Percentiles rank a stretch among this genome's conserved stretches.
phyloP scores from a whole-genome alignment of 64 coral and sea anemone species.

The Platygyra sinensis region DNA sequence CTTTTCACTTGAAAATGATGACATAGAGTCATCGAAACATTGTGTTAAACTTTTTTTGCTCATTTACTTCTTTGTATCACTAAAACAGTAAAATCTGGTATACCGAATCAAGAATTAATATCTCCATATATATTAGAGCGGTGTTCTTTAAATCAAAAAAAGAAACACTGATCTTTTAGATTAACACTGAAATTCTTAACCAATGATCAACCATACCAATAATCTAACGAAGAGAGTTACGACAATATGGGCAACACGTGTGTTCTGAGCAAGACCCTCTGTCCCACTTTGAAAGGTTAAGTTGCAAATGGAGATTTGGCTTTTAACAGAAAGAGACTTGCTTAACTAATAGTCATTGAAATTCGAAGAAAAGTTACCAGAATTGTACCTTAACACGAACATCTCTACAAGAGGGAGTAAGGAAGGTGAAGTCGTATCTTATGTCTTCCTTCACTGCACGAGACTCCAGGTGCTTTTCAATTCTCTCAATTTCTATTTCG shows the following conservation, averaged over 20 bases:
- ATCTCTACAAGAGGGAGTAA: not conserved
- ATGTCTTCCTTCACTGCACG: not conserved
- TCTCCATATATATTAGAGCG: no score
- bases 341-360: no score
- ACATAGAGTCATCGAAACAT: no score
- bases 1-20: no score
- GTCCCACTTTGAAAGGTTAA: not conserved
- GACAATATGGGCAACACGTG: not conserved
- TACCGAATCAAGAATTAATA: no score
- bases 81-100: no score
- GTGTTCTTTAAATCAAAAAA: no score
- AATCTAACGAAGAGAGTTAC: not conserved
- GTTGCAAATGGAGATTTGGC: not conserved
- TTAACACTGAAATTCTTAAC: not conserved
- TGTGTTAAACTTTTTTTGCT: no score
- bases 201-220: not conserved
- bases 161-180: no score
- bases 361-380: no score
- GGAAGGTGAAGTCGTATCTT: not conserved
- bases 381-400: slow-evolving; percentile 13
- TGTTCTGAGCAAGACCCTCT: not conserved
- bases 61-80: no score
- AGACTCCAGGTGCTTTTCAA: not conserved
- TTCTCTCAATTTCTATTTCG: not conserved
- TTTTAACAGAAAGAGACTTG: not conserved